These are phyloP conservation scores for Holothuria leucospilota DNA, from an alignment of 53 echinoderm and acorn worm species.

Conservation along the genomic window DNA sequence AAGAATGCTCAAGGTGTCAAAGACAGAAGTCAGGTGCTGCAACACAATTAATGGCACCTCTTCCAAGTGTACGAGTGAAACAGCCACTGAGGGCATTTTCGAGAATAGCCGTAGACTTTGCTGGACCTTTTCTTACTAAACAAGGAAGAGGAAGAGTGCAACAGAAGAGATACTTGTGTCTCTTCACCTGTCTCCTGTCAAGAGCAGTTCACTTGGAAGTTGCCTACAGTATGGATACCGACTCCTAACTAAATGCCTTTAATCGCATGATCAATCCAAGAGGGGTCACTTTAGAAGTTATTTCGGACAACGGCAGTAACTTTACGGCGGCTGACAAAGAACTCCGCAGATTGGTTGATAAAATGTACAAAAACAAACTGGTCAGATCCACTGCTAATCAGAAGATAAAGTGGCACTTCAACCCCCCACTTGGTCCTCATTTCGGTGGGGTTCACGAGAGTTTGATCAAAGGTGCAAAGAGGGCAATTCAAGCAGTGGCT, in stretches of 20 bases:
- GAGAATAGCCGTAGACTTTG: too few species aligned
- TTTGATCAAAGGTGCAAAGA: conserved; percentile 3
- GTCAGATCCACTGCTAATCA: neutral
- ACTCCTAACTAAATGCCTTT: conserved; percentile 14
- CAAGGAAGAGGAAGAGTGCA: too few species aligned
- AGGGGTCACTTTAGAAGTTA: conserved; percentile 5
- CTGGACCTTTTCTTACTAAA: too few species aligned
- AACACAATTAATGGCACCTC: conserved; percentile 43
- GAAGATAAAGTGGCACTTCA: conserved; percentile 21
- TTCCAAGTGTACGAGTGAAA: neutral
- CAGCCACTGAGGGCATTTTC: neutral
- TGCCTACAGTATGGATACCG: neutral
- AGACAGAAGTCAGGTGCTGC: neutral
- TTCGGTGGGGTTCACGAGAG: neutral
- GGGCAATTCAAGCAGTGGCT: conserved; percentile 9
- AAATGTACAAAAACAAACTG: neutral
- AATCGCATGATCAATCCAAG: conserved; percentile 23
- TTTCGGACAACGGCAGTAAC: conserved; percentile 29
- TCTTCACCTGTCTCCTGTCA: too few species aligned
- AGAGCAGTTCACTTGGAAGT: neutral
- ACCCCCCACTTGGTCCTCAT: conserved; percentile 20
- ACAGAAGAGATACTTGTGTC: too few species aligned
- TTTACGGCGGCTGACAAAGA: too few species aligned
- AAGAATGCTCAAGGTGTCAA: conserved; percentile 1
- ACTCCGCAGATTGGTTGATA: neutral